Percentiles rank a stretch among this genome's conserved stretches.
phyloP scores from a whole-genome alignment of 2,797 vertebrate species.

The Trachops cirrhosus region DNA sequence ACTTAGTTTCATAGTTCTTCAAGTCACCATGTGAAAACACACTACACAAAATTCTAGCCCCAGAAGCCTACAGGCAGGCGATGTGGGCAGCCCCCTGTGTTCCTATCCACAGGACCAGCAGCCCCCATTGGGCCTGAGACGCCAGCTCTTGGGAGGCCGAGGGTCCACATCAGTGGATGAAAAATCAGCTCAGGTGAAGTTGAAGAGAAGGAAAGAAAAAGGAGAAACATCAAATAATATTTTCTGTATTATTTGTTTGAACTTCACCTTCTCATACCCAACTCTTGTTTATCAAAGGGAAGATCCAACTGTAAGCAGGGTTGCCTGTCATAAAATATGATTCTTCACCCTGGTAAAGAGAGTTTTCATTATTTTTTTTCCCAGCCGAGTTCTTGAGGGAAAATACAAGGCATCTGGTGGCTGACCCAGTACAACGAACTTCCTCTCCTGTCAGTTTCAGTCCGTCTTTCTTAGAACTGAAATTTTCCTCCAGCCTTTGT shows the following conservation, averaged over 20 bases:
- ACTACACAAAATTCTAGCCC: fast-evolving
- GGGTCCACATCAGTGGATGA: background rate
- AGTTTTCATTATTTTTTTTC: background rate
- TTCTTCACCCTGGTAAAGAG: conserved; percentile 13
- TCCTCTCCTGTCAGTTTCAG: conserved; percentile 37
- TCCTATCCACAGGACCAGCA: fast-evolving
- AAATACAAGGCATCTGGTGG: background rate
- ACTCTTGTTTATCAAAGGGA: background rate
- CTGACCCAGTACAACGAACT: background rate
- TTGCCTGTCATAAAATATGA: background rate
- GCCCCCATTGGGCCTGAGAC: fast-evolving
- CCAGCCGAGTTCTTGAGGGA: background rate
- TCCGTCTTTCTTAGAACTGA: conserved; percentile 43
- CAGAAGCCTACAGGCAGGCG: background rate
- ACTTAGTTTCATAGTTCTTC: background rate
- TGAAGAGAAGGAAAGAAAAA: background rate
- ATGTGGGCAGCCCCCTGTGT: fast-evolving
- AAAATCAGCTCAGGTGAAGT: fast-evolving
- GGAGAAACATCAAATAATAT: fast-evolving
- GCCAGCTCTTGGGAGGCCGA: background rate
- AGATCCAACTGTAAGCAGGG: background rate
- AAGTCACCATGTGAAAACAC: background rate
- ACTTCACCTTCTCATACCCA: background rate
- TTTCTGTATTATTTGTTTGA: background rate
- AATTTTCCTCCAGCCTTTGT: conserved; percentile 49